Percentiles rank a stretch among this genome's conserved stretches.
Conservation (phyloP, 1,140 invertebrate genomes). For the Antheraea mylitta region DNA sequence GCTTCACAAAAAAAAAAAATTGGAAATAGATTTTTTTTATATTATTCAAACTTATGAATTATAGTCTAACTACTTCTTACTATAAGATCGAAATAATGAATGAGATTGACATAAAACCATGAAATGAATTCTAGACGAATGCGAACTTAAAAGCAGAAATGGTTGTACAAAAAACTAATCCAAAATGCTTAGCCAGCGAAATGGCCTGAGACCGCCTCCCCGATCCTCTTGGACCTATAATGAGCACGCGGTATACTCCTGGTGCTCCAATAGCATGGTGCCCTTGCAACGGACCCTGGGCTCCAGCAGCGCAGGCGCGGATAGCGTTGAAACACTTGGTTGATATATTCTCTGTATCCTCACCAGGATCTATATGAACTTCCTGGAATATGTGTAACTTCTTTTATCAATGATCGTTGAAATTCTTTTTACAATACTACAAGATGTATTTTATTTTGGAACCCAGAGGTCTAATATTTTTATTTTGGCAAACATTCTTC, state of each 20-base stretch:
- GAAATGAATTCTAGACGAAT: no score
- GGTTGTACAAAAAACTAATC: constrained; percentile 62
- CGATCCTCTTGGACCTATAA: constrained; percentile 75
- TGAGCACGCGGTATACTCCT: constrained; percentile 64
- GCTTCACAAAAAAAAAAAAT: no score
- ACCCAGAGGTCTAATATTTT: no score
- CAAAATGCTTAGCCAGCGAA: constrained; percentile 62
- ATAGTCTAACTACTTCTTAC: no score
- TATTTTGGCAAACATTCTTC: no score
- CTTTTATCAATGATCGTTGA: no score
- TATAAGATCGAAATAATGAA: no score
- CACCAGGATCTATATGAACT: constrained; percentile 44
- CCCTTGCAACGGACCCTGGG: constrained; percentile 47
- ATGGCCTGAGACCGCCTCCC: constrained; percentile 70
- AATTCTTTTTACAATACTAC: no score
- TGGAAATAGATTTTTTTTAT: no score
- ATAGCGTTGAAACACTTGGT: constrained; percentile 58
- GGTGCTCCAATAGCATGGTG: constrained; percentile 51
- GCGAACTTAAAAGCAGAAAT: constrained; percentile 1
- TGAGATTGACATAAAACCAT: no score
- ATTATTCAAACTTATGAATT: no score
- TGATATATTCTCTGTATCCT: constrained; percentile 37
- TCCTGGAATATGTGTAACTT: constrained; percentile 35
- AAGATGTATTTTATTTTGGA: no score
- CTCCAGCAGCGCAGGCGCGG: constrained; percentile 44